phyloP scores from a whole-genome alignment of 2,113 vertebrate species.

The Pipra filicauda region DNA sequence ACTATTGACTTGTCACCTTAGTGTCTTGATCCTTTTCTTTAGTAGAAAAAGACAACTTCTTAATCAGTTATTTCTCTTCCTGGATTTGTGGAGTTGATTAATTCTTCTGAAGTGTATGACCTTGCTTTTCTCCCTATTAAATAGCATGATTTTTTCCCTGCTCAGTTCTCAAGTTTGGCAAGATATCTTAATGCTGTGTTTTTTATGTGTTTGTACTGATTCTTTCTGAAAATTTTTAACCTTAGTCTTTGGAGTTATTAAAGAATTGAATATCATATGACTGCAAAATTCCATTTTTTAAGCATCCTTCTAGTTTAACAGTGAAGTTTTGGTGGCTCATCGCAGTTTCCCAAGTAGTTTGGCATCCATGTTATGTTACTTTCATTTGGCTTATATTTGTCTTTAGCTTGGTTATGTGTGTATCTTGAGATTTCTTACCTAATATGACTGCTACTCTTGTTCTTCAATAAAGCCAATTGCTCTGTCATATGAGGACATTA shows the following conservation, averaged over 20 bases:
- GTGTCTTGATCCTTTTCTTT: not conserved
- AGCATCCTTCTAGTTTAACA: not conserved
- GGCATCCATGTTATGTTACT: not conserved
- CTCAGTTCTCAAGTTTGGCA: not conserved
- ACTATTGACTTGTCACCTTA: not conserved
- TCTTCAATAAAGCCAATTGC: not conserved
- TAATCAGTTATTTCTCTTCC: not conserved
- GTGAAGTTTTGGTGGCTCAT: not conserved
- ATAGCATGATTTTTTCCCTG: not conserved
- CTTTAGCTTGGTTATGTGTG: not conserved
- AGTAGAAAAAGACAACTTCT: not conserved
- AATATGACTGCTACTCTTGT: not conserved
- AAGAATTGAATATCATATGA: not conserved
- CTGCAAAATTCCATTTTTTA: not conserved
- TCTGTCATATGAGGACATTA: not conserved
- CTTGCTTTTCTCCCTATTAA: not conserved
- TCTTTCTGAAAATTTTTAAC: not conserved
- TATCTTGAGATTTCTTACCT: not conserved
- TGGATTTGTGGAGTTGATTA: not conserved
- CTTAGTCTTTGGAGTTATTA: not conserved
- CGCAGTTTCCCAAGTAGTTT: not conserved
- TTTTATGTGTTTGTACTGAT: not conserved
- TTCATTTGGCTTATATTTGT: not conserved
- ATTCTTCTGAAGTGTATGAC: not conserved
- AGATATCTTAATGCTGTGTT: not conserved